Evolutionary conservation across 2,113 vertebrate species (phyloP), one percentile per base, ranked within the genome.

Genomic region (Atractosteus spatula): DNA sequence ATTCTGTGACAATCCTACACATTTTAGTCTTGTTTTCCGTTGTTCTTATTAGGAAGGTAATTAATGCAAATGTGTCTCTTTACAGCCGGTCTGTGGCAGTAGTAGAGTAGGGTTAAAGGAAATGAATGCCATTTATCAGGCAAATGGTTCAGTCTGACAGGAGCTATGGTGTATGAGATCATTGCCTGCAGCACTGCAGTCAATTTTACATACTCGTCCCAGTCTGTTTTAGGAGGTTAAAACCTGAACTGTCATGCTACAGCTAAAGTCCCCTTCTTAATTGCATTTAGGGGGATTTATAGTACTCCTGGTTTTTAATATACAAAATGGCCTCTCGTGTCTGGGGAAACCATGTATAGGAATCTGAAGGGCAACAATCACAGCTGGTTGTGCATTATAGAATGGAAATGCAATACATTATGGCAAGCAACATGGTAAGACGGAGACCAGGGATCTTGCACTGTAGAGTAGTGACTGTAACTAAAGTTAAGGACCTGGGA

Each of bases 41-140:
- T 29, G 7, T 62, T 45, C 61, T 29, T n/a, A 51, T 71, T 51
- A 45, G 62, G 8, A 29, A 16, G 64, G 65, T 79, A 80, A 84
- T 84, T 71, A 64, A 75, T 79, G 67, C 73, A 81, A 74, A 79
- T 71, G 73, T 78, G 64, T 79, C 74, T 75, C 67, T 77, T 79
- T 73, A 75, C 80, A 78, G 78, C 70, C 72, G 29, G 51, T 56
- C 54, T 42, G 54, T 63, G 51, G 57, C 61, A 47, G 73, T 72
- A 72, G 63, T 66, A 74, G 43, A 59, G 74, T 69, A 64, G 62
- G 65, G 74, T 81, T 63, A 71, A 62, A 47, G 74, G 75, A 82
- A 81, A 76, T 75, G 13, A 55, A 72, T 66, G 70, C 72, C 61
- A 73, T 83, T 74, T 70, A 67, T 81, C 79, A 78, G 14, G 62